Base-by-base conservation (phyloP, 2,888 invertebrate species). In the Leptopilina syphax region DNA sequence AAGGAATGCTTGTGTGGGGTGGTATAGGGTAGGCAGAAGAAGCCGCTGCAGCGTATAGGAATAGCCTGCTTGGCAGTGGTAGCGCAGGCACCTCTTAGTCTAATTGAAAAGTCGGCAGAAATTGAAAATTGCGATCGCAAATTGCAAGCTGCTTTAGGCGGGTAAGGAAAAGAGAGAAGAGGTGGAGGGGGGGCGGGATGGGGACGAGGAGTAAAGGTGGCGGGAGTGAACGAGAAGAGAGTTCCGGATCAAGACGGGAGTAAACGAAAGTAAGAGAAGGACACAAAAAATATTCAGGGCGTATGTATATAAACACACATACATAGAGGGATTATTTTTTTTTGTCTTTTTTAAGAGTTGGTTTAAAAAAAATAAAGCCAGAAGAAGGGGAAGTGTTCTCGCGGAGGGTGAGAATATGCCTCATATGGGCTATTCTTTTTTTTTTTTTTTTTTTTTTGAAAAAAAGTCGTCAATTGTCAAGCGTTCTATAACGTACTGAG, bases 111-210 rank as follows among this genome's bases (percentile, higher is more conserved):
- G 91, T 91, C 91, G 91, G 89, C 89, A 89, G 90, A 91, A 92
- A 92, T 92, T 92, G 92, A 91, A 92, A 92, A 91, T 91, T 91
- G 91, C 89, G 91, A 92, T 92, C 91, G 90, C 91, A 90, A 91
- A 91, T 91, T 91, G 91, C 91, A 88, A 90, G 91, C 91, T 91
- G 91, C 91, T 91, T 91, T 90, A 89, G 88, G 86, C 88, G 85
- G 86, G 34, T 34, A 87, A 85, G 85, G 83, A 54, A 47, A 66
- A 81, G 81, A 65, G 77, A 76, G 66, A 66, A 57, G 80, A 66
- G 47, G 5, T 0, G 3, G 47, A 47, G 47, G 3, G 47, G 9
- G 47, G 9, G 47, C n/a, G n/a, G n/a, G n/a, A n/a, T n/a, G n/a
- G 9, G 47, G 9, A 9, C 18, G 18, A 18, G 18, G 8, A 47